Evolutionary conservation across 2,113 vertebrate genomes (phyloP).

Genomic region (Odontesthes bonariensis): DNA sequence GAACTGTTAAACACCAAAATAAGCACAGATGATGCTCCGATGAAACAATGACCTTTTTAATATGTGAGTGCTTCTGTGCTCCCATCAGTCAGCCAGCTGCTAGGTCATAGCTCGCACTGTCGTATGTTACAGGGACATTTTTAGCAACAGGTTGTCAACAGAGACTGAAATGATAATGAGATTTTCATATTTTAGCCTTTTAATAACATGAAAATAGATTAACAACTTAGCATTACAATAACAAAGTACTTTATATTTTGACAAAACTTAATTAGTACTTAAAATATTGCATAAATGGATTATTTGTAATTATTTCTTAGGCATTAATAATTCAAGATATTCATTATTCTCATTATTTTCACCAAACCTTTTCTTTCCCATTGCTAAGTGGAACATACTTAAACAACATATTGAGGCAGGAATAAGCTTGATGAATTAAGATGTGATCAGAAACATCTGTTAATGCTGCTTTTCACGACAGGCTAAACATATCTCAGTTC

Average conservation of each 20-base stretch:
- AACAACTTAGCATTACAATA: background rate
- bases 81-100: constrained; percentile 14
- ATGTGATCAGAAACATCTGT: background rate
- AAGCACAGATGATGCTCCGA: constrained; percentile 29
- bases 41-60: constrained; percentile 31
- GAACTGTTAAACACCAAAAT: background rate
- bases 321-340: background rate
- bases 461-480: background rate
- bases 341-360: background rate
- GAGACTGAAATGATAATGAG: background rate
- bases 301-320: background rate
- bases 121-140: background rate
- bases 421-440: background rate
- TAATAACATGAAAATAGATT: background rate
- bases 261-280: constrained; percentile 1
- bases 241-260: background rate
- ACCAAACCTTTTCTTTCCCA: no score
- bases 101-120: background rate
- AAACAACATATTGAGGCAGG: background rate
- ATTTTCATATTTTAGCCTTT: background rate
- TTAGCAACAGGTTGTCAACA: background rate
- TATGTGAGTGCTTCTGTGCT: constrained; percentile 1
- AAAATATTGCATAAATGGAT: background rate
- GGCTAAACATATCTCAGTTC: background rate
- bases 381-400: no score